Percentiles rank a stretch among this genome's conserved stretches.
phyloP scores from a whole-genome alignment of 2,888 invertebrate species.

The Bruchidius siliquastri region DNA sequence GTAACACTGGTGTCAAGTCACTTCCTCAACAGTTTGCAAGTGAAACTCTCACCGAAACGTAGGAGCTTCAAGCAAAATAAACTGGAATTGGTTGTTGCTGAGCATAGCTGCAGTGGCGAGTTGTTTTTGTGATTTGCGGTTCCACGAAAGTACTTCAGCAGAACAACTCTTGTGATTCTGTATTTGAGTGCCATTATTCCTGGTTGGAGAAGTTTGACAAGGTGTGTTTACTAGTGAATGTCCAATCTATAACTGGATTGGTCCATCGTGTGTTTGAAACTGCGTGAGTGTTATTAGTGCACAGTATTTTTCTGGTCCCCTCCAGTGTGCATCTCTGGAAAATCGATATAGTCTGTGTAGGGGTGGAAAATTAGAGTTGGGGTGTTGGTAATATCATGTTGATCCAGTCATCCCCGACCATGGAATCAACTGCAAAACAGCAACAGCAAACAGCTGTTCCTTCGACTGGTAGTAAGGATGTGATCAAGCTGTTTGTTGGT shows the following conservation, averaged over 20 bases:
- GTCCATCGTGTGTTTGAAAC: not conserved
- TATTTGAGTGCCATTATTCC: too few species aligned
- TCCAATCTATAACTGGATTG: not conserved
- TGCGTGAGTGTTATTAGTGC: not conserved
- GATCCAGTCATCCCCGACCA: constrained; percentile 44
- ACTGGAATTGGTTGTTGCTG: too few species aligned
- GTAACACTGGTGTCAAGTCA: too few species aligned
- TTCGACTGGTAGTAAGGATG: constrained; percentile 41
- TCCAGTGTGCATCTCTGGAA: not conserved
- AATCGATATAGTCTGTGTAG: constrained; percentile 2
- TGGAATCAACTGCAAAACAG: constrained; percentile 23
- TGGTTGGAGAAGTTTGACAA: too few species aligned
- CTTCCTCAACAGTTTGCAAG: too few species aligned
- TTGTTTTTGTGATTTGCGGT: too few species aligned
- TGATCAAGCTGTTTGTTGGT: constrained; percentile 85
- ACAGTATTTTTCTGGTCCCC: not conserved
- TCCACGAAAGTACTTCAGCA: too few species aligned
- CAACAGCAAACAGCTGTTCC: constrained; percentile 7
- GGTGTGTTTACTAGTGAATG: not conserved
- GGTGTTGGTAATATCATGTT: constrained; percentile 38
- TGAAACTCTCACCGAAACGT: too few species aligned
- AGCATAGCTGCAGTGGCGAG: too few species aligned
- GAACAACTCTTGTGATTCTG: too few species aligned
- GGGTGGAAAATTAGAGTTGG: constrained; percentile 4
- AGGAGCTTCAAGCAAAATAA: too few species aligned